Base-by-base conservation (phyloP, 2,113 vertebrate species). In the Porphyrio hochstetteri region DNA sequence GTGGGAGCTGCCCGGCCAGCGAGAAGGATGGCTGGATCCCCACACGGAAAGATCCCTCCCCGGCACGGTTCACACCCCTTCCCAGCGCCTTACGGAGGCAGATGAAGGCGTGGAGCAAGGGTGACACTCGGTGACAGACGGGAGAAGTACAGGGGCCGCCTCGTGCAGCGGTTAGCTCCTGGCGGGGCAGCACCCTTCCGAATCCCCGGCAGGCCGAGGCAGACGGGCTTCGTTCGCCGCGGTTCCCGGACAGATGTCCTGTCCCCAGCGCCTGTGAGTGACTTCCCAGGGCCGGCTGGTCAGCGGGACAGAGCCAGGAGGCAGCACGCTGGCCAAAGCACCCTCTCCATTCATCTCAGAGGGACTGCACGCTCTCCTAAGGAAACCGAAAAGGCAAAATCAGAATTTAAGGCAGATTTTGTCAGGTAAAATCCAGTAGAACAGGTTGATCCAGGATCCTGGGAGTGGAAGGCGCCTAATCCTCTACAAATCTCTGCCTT, bases 151-250 rank as follows among this genome's bases (percentile, higher is more conserved):
- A 92, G 56, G 31, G 55, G 31, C 4, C 3, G 9, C 13, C 20
- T 25, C 50, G 8, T 13, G 23, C 29, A 21, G n/a, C 13, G 7
- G 7, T 21, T 46, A 6, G 12, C 21, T 9, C 57, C 40, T 13
- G 4, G 0, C 8, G 5, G 6, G 15, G 25, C 46, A 13, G 29
- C n/a, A 0, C 8, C 1, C 2, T 38, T 68, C 33, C 10, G 76
- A 33, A 42, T 2, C 38, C 27, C 16, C 42, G 42, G 11, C 42
- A 42, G 42, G 16, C 5, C 15, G 42, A 1, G 2, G 3, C 0
- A 9, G 23, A 5, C 17, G 42, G 21, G 25, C 14, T 36, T 74
- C 2, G 9, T 10, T 46, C 14, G 0, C 2, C 4, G 35, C n/a
- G 46, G 16, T 42, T 46, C 27, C 10, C 23, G 31, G 25, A 29